Evolutionary conservation across 2,888 invertebrate species (phyloP), one percentile per base, ranked within the genome.

Genomic region (Thera britannica): DNA sequence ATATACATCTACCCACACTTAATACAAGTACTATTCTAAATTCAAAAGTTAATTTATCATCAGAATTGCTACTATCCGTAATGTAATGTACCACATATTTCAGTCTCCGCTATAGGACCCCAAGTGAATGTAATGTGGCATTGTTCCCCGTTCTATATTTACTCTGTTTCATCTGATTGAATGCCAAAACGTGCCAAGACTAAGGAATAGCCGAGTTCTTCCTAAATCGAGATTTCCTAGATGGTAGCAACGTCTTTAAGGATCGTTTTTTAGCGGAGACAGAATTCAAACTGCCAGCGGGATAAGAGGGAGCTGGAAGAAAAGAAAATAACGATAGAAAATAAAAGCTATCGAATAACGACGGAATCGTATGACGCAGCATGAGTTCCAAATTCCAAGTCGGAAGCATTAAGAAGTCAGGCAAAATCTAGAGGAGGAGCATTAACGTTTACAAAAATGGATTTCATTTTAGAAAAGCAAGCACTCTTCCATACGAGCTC

Each of bases 121-220:
- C 48, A 49, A 61, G 57, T 48, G 52, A 61, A 66, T 66, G 51
- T 56, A 61, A 61, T 65, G 61, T 44, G 58, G 55, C 59, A 58
- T 65, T 55, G 65, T 54, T 60, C 51, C 62, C 59, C 59, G 52
- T 51, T 55, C 52, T 72, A 70, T 70, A 68, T 72, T 75, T 73
- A 71, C 71, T 70, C 72, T 72, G 73, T 72, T 72, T 72, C 75
- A 67, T 71, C 67, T 72, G 75, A 75, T 75, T 72, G 73, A 75
- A 73, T 72, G 68, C 59, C 68, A 62, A 65, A 59, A 75, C 75
- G 75, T 75, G 75, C 68, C 58, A 35, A 41, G 72, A 75, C 67
- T 75, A 44, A 62, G 48, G 35, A 72, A 73, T 60, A 68, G 66
- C 52, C 54, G 48, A 60, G 56, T 64, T 62, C 34, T 49, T 55